Conservation (phyloP, 2,888 invertebrate species). For the Acleris cristana region DNA sequence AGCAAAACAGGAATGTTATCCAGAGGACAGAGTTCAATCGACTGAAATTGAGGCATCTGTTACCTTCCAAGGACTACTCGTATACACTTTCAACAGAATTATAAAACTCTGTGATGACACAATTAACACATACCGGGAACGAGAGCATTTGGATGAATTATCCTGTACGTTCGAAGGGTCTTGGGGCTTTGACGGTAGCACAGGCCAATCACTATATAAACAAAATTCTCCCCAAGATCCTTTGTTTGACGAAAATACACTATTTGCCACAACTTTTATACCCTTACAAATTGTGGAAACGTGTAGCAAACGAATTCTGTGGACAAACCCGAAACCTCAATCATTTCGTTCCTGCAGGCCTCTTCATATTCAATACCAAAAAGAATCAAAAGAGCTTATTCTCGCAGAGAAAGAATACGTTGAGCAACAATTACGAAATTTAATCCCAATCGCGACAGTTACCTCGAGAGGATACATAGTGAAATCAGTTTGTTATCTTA, state of each 20-base stretch:
- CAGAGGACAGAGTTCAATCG: neutral
- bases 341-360: constrained; percentile 16
- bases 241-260: neutral
- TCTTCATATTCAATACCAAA: constrained; percentile 19
- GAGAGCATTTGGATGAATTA: neutral
- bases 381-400: constrained; percentile 14
- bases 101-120: neutral
- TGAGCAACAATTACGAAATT: neutral
- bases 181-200: constrained; percentile 2
- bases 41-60: neutral
- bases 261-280: neutral
- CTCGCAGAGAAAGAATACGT: neutral
- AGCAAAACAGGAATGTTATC: constrained; percentile 4
- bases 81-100: neutral
- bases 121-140: neutral
- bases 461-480: constrained; percentile 13
- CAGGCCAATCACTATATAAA: constrained; percentile 1
- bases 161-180: constrained; percentile 6
- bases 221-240: neutral
- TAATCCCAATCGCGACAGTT: constrained; percentile 7
- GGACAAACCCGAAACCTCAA: constrained; percentile 9
- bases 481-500: constrained; percentile 5
- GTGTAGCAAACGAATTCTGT: constrained; percentile 8
- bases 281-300: constrained; percentile 3
- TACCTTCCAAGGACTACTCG: neutral